Percentiles rank a stretch among this genome's conserved stretches.
These are phyloP conservation scores for Hystrix brachyura DNA, from an alignment of 2,113 vertebrate species.

Conservation along the genomic window DNA sequence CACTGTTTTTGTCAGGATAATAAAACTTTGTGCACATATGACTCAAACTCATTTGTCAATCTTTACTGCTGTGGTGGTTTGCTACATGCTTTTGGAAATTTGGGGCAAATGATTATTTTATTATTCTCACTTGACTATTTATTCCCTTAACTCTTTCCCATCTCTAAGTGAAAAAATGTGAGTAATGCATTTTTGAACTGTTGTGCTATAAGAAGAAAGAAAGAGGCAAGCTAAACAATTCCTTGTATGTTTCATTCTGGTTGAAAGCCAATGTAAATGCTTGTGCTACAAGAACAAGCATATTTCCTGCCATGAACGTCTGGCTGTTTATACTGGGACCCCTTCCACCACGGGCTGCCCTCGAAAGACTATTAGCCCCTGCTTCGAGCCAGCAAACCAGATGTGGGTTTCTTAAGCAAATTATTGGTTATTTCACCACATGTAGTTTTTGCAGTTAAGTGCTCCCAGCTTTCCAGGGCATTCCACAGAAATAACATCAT, in stretches of 20 bases:
- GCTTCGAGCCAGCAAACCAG: slow-evolving; percentile 92
- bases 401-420: slow-evolving; percentile 96
- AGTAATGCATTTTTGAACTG: slow-evolving; percentile 79
- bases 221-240: slow-evolving; percentile 91
- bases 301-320: slow-evolving; percentile 96
- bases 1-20: not conserved
- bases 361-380: slow-evolving; percentile 94
- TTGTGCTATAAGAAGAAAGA: slow-evolving; percentile 43
- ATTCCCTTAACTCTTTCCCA: slow-evolving; percentile 26
- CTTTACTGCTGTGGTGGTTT: not conserved
- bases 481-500: slow-evolving; percentile 94
- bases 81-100: not conserved
- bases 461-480: slow-evolving; percentile 95
- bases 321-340: slow-evolving; percentile 94
- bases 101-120: not conserved
- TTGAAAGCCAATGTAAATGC: slow-evolving; percentile 94
- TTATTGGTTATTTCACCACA: slow-evolving; percentile 95
- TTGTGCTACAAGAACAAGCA: slow-evolving; percentile 94
- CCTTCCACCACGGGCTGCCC: slow-evolving; percentile 92
- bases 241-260: slow-evolving; percentile 90
- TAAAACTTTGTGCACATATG: slow-evolving; percentile 42
- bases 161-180: slow-evolving; percentile 71
- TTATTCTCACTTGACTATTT: not conserved
- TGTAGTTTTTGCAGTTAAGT: slow-evolving; percentile 94
- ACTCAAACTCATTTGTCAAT: not conserved